phyloP scores from a whole-genome alignment of 1,140 invertebrate species.

The Hermetia illucens region DNA sequence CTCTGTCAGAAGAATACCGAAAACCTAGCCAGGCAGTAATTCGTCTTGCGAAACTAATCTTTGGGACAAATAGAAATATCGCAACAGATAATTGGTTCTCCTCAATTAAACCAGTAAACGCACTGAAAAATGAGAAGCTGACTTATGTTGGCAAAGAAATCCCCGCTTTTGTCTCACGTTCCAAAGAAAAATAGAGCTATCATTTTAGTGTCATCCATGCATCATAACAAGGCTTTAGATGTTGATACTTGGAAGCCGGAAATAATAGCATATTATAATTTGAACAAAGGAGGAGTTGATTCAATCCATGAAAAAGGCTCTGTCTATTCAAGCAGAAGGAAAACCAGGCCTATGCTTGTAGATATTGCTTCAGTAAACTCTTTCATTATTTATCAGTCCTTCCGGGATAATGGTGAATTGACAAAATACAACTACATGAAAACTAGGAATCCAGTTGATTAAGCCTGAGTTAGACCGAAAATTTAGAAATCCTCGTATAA shows the following conservation, averaged over 20 bases:
- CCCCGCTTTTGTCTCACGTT: slow-evolving; percentile 13
- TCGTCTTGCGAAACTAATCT: slow-evolving; percentile 16
- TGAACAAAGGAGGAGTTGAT: slow-evolving; percentile 33
- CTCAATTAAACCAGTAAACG: slow-evolving; percentile 21
- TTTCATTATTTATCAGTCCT: no score
- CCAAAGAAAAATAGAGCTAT: slow-evolving; percentile 7
- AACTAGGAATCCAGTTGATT: no score
- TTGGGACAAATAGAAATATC: slow-evolving; percentile 20
- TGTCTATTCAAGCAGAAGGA: slow-evolving; percentile 8
- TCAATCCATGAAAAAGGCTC: slow-evolving; percentile 18
- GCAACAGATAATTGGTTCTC: slow-evolving; percentile 30
- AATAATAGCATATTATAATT: slow-evolving; percentile 28
- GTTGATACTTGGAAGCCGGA: slow-evolving; percentile 17
- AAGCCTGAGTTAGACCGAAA: no score
- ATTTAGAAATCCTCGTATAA: no score
- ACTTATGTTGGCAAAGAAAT: slow-evolving; percentile 25
- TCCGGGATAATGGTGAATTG: no score
- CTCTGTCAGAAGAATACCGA: slow-evolving; percentile 11
- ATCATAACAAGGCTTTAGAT: slow-evolving; percentile 10
- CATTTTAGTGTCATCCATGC: slow-evolving; percentile 13
- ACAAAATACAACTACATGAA: no score
- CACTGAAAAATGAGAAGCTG: slow-evolving; percentile 18
- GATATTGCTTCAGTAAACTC: no score
- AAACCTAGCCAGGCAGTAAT: slow-evolving; percentile 16
- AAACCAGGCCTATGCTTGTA: no score